Evolutionary conservation across 2,797 vertebrate genomes (phyloP).

Genomic region (Tokudaia muenninki): DNA sequence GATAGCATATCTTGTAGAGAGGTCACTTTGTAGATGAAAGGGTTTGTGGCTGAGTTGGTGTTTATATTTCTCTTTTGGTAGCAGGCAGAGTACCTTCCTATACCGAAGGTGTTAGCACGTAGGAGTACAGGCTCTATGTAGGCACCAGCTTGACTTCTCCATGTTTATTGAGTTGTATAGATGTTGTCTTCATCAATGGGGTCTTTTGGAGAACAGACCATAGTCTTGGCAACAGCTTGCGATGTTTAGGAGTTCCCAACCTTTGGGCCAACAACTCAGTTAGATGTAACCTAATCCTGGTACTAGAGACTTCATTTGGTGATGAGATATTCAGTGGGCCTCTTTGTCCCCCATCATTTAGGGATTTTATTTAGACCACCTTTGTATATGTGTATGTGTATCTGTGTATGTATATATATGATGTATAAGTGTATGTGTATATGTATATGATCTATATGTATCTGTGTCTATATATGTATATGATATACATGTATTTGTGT

Average conservation of each 20-base stretch:
- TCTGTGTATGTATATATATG: neutral
- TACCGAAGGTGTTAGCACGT: neutral
- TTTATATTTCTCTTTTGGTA: neutral
- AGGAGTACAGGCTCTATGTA: neutral
- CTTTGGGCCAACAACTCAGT: neutral
- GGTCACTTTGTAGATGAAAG: neutral
- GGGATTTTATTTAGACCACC: neutral
- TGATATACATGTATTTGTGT: neutral
- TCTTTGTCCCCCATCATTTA: neutral
- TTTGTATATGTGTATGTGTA: neutral
- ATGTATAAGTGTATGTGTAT: neutral
- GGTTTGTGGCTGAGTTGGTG: neutral
- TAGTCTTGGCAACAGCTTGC: neutral
- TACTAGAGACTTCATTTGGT: neutral
- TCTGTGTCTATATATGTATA: neutral
- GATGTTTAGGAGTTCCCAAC: neutral
- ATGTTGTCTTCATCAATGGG: neutral
- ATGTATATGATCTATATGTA: neutral
- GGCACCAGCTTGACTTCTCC: neutral
- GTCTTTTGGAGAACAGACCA: neutral
- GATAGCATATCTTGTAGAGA: neutral
- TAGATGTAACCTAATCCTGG: neutral
- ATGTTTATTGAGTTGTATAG: neutral
- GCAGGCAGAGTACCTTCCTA: neutral
- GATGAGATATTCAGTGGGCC: no score